Evolutionary conservation across 64 coral and sea anemone genomes (phyloP), one percentile per base, ranked within the genome.

Genomic region (Dendrophyllia cribrosa): DNA sequence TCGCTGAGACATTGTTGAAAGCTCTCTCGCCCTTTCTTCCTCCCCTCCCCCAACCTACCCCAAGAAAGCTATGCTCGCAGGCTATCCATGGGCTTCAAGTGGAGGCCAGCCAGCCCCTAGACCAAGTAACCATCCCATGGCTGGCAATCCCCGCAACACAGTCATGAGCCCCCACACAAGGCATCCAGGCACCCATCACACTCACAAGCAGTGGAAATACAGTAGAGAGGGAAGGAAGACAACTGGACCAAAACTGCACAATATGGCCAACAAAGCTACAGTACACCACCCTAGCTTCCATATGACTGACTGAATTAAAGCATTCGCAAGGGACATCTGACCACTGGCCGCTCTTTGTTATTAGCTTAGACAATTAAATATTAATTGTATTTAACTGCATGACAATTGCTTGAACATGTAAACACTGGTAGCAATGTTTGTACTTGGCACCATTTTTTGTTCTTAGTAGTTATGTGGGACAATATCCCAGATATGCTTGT

Each of bases 401-500:
- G 9, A 20, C 15, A 72, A 72, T 72, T 23, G 34, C 70, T 72
- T 72, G 23, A 6, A 24, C 13, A 58, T 1, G 55, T 58, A 72
- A 72, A 72, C 70, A 72, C 70, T 72, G 25, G 23, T 44, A 72
- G 70, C 26, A 72, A 72, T 72, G 23, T 72, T 72, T 72, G 26
- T 72, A 72, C 23, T 44, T 34, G 70, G 70, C 70, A 72, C 70
- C 34, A 34, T 44, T 44, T 11, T 44, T 72, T 72, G 70, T 72
- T 72, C 70, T 72, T 72, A 72, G 70, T 72, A 44, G 26, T 44
- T 72, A 44, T 72, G 26, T 44, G 43, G 25, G 70, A 72, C 70
- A 72, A 72, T 72, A 44, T 72, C 70, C 70, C 70, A 72, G 70
- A 24, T 72, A 72, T 72, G 70, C 26, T 72, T 72, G 70, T 72